phyloP scores from a whole-genome alignment of 92 coral and sea anemone genomes.

The Phenganax subtilis region DNA sequence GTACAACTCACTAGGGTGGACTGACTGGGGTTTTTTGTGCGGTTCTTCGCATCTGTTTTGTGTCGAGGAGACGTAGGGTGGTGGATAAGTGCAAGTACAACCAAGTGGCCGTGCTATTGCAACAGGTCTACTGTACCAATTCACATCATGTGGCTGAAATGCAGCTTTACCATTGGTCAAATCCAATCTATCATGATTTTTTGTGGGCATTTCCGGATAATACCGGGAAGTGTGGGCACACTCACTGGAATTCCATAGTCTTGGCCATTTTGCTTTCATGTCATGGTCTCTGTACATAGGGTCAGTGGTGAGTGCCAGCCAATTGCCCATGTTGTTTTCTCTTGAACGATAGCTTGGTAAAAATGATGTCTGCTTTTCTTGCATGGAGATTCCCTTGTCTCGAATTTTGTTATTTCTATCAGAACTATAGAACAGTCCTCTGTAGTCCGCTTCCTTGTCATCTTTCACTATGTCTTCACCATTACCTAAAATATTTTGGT shows the following conservation, averaged over 20 bases:
- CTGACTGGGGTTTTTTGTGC: not conserved
- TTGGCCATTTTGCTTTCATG: not conserved
- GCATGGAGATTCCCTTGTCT: not conserved
- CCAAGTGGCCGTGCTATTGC: constrained; percentile 35
- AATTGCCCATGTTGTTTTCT: constrained; percentile 7
- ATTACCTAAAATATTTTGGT: not conserved
- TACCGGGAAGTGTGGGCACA: constrained; percentile 10
- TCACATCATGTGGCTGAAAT: not conserved
- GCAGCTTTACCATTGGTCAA: not conserved
- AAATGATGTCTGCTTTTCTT: not conserved
- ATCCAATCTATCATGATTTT: constrained; percentile 5
- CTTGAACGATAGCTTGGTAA: not conserved
- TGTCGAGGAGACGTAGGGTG: constrained; percentile 21
- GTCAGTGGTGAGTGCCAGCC: not conserved
- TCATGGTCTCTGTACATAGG: not conserved
- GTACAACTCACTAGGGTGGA: not conserved
- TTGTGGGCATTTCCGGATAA: not conserved
- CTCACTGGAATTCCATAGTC: constrained; percentile 4
- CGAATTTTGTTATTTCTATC: not conserved
- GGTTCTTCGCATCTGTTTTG: not conserved
- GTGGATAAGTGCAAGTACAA: constrained; percentile 31
- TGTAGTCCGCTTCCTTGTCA: not conserved
- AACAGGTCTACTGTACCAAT: constrained; percentile 25
- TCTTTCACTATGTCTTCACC: not conserved
- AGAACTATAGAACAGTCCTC: not conserved